Percentiles rank a stretch among this genome's conserved stretches.
These are phyloP conservation scores for Pseudolaguvia tuberculata DNA, from an alignment of 2,113 vertebrate species.

Conservation along the genomic window DNA sequence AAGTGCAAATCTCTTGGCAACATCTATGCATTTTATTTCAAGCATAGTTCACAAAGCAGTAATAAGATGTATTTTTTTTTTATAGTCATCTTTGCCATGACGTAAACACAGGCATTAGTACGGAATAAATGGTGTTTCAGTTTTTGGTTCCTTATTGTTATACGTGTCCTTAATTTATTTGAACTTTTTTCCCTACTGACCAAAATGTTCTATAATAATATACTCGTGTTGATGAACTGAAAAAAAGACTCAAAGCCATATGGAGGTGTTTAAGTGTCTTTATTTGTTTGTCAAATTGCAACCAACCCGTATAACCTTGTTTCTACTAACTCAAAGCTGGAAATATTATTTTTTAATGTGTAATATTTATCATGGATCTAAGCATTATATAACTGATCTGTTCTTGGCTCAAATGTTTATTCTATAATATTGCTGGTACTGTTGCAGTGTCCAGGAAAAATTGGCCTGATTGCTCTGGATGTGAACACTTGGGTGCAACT, in stretches of 20 bases:
- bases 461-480: slow-evolving; percentile 17
- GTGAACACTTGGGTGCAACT: background rate
- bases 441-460: background rate
- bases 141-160: slow-evolving; percentile 22
- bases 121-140: background rate
- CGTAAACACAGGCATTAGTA: background rate
- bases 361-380: background rate
- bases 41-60: slow-evolving; percentile 12
- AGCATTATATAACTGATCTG: background rate
- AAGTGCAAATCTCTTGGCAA: slow-evolving; percentile 16
- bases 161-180: slow-evolving; percentile 25
- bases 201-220: slow-evolving; percentile 19
- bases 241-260: background rate
- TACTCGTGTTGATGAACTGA: slow-evolving; percentile 16
- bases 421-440: background rate
- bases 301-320: background rate
- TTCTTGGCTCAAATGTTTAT: background rate
- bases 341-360: slow-evolving; percentile 10
- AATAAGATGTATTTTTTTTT: background rate
- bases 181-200: slow-evolving; percentile 17
- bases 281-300: background rate
- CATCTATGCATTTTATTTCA: slow-evolving; percentile 37
- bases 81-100: background rate
- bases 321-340: background rate
- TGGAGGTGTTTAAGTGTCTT: slow-evolving; percentile 2